Base-by-base conservation (phyloP, 2,113 vertebrate species). In the Nyctibius bracteatus region DNA sequence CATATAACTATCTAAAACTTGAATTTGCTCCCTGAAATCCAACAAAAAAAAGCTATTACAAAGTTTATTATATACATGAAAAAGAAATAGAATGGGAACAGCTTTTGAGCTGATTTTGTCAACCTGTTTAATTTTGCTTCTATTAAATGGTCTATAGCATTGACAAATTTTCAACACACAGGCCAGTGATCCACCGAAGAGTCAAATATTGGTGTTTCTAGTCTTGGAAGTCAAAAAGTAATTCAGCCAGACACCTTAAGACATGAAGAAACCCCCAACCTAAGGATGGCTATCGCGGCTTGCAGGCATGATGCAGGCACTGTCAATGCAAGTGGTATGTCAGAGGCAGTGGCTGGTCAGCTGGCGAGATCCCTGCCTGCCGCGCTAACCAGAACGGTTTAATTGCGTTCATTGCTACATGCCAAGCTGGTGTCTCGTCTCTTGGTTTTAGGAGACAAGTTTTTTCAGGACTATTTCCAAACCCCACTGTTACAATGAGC, bases 281-380 rank as follows among this genome's bases (percentile, higher is more conserved):
- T 2, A 2, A 12, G 24, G 24, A 0, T 11, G 54, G 22, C 54
- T 23, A 0, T 23, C 1, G 3, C 30, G 41, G 10, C 30, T 24
- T 11, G 37, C 28, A 5, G 55, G 8, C 37, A 8, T 0, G 17
- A 3, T 8, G 41, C 41, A 12, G 49, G 24, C 19, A 9, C 6
- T 23, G 57, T 2, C 11, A 33, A 5, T 27, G 8, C 2, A 5
- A 20, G 33, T 3, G 39, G 12, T 23, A 31, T 23, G 65, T 23
- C 15, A 1, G 8, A 7, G 51, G 24, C 44, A 7, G 55, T 0
- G 16, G 9, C 0, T 7, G 51, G 5, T 24, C 41, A 7, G 37
- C 37, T 13, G 49, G 66, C 2, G 7, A 21, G 39, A 39, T 23
- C n/a, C 70, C 70, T 28, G 52, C 46, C 33, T 4, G 0, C 4